These are phyloP conservation scores for Xenopus petersii DNA, from an alignment of 2,797 vertebrate species.

Conservation along the genomic window DNA sequence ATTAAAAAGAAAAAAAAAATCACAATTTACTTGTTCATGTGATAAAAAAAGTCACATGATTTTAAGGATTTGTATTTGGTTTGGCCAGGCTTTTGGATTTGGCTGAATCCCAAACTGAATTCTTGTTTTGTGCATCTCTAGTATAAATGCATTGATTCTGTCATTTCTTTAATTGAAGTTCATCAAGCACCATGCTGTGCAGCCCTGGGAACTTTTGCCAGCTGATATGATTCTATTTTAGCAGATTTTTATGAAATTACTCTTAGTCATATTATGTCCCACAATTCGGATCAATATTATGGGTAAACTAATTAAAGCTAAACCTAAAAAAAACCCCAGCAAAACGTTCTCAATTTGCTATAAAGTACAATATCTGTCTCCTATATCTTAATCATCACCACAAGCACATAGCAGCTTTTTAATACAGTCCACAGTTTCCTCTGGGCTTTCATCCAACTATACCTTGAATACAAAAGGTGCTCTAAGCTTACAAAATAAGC, in stretches of 20 bases:
- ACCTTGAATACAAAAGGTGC: conserved; percentile 28
- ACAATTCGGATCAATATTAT: conserved; percentile 16
- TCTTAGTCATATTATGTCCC: conserved; percentile 14
- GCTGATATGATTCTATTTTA: conserved; percentile 10
- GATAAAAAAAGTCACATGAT: too few relatives aligned
- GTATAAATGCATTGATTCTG: too few relatives aligned
- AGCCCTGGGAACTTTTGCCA: neutral
- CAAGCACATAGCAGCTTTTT: conserved; percentile 29
- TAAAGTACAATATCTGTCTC: conserved; percentile 19
- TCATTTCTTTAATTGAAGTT: neutral
- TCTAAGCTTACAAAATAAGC: conserved; percentile 29
- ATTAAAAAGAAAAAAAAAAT: too few relatives aligned
- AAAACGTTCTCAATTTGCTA: conserved; percentile 18
- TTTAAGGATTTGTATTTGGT: too few relatives aligned
- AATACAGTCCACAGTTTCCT: conserved; percentile 31
- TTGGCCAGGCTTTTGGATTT: too few relatives aligned
- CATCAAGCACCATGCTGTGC: conserved; percentile 2
- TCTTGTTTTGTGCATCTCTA: too few relatives aligned
- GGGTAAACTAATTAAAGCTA: conserved; percentile 29
- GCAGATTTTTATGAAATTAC: conserved; percentile 11
- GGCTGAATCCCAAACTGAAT: too few relatives aligned
- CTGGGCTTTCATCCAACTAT: conserved; percentile 31
- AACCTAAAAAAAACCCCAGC: conserved; percentile 19
- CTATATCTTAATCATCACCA: conserved; percentile 27
- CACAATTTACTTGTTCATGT: too few relatives aligned